These are phyloP conservation scores for Trogon melanurus DNA, from an alignment of 2,113 vertebrate species.

Conservation along the genomic window DNA sequence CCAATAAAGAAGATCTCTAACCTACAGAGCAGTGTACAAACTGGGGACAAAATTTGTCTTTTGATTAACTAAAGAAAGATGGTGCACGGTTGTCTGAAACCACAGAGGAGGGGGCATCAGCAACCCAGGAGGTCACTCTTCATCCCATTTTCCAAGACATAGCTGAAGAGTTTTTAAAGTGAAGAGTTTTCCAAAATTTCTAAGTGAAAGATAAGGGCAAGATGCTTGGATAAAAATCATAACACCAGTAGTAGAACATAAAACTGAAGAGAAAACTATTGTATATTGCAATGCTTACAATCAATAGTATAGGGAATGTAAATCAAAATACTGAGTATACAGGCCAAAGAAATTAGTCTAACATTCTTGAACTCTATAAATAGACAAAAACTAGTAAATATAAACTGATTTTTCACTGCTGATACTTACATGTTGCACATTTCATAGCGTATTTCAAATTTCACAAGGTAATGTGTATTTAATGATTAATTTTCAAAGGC, in stretches of 20 bases:
- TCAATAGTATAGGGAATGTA: background rate
- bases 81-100: background rate
- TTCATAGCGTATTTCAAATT: background rate
- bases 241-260: background rate
- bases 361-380: background rate
- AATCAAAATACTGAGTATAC: background rate
- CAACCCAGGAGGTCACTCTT: background rate
- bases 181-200: background rate
- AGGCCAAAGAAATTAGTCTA: background rate
- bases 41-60: background rate
- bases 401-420: background rate
- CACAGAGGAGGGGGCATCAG: background rate
- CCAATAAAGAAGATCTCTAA: background rate
- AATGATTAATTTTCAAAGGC: background rate
- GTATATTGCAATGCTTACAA: background rate
- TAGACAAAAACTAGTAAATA: background rate
- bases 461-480: background rate
- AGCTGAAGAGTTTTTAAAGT: background rate
- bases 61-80: background rate
- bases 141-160: background rate
- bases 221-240: background rate
- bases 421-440: background rate
- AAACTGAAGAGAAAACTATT: background rate
- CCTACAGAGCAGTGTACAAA: background rate
- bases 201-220: accelerated